Percentiles rank a stretch among this genome's conserved stretches.
Conservation (phyloP, 1,140 invertebrate genomes). For the Phymastichus coffea region DNA sequence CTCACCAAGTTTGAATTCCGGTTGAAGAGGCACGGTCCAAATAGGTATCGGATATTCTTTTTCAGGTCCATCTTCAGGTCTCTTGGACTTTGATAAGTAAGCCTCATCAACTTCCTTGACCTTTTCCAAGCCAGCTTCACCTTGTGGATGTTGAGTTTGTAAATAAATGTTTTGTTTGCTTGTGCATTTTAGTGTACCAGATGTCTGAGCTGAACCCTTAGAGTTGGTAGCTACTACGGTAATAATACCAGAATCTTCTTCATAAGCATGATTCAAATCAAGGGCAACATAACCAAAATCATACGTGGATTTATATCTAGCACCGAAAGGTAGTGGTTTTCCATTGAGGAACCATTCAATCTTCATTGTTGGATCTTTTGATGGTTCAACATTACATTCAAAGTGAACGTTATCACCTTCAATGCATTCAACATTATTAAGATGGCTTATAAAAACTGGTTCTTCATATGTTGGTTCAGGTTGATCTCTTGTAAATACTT, state of each 20-base stretch:
- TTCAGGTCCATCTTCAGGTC: conserved; percentile 67
- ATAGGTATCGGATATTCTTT: conserved; percentile 81
- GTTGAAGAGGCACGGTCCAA: conserved; percentile 80
- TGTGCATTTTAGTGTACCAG: conserved; percentile 80
- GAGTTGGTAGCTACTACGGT: conserved; percentile 90
- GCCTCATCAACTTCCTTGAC: conserved; percentile 83
- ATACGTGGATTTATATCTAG: conserved; percentile 81
- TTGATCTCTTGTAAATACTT: conserved; percentile 61
- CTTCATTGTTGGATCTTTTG: conserved; percentile 90
- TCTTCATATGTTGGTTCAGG: conserved; percentile 79
- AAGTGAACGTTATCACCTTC: conserved; percentile 93
- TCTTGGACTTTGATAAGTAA: conserved; percentile 67
- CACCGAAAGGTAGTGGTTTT: conserved; percentile 75
- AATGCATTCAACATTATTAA: conserved; percentile 86
- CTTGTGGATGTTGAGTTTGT: conserved; percentile 89
- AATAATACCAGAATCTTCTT: conserved; percentile 88
- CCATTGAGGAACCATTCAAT: conserved; percentile 91
- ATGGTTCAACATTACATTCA: conserved; percentile 91
- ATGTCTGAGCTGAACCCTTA: conserved; percentile 84
- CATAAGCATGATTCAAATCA: conserved; percentile 78
- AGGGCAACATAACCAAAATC: conserved; percentile 87
- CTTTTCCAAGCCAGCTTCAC: conserved; percentile 79
- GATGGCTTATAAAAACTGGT: conserved; percentile 85
- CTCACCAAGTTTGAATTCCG: conserved; percentile 85
- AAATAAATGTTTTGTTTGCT: conserved; percentile 77